phyloP scores from a whole-genome alignment of 2,888 invertebrate species.

The Euplexia lucipara region DNA sequence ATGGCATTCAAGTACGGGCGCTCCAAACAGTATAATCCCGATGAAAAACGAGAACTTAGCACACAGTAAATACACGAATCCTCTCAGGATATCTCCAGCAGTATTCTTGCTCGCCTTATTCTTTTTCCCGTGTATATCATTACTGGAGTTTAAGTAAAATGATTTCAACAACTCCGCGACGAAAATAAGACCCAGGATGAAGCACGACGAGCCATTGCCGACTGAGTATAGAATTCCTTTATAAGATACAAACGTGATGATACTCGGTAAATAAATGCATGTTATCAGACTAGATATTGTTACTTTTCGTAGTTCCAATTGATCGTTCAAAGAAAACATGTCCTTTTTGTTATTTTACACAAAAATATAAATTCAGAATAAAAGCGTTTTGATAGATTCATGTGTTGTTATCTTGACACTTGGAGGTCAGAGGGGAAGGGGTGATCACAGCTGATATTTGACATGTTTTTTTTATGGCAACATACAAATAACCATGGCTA shows the following conservation, averaged over 20 bases:
- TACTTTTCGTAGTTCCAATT: slow-evolving; percentile 82
- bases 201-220: slow-evolving; percentile 90
- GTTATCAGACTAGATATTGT: slow-evolving; percentile 90
- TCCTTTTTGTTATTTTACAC: slow-evolving; percentile 20
- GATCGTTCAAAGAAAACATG: slow-evolving; percentile 85
- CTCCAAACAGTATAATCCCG: slow-evolving; percentile 93
- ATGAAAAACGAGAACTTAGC: slow-evolving; percentile 90
- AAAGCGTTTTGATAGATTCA: neutral
- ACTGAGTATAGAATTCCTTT: slow-evolving; percentile 91
- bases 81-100: slow-evolving; percentile 89
- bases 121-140: slow-evolving; percentile 81
- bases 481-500: no score
- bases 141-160: slow-evolving; percentile 79
- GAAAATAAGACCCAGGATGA: slow-evolving; percentile 83
- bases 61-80: slow-evolving; percentile 82
- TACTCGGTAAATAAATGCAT: slow-evolving; percentile 92
- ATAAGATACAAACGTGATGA: slow-evolving; percentile 90
- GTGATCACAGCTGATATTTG: slow-evolving; percentile 3
- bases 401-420: slow-evolving; percentile 8
- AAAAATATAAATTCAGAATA: slow-evolving; percentile 4
- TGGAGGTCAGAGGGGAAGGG: neutral
- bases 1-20: slow-evolving; percentile 91
- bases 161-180: slow-evolving; percentile 91
- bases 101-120: slow-evolving; percentile 82
- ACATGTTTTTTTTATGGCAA: slow-evolving; percentile 8